Conservation (phyloP, 35 echinoderm and acorn worm genomes). For the Heliocidaris erythrogramma region DNA sequence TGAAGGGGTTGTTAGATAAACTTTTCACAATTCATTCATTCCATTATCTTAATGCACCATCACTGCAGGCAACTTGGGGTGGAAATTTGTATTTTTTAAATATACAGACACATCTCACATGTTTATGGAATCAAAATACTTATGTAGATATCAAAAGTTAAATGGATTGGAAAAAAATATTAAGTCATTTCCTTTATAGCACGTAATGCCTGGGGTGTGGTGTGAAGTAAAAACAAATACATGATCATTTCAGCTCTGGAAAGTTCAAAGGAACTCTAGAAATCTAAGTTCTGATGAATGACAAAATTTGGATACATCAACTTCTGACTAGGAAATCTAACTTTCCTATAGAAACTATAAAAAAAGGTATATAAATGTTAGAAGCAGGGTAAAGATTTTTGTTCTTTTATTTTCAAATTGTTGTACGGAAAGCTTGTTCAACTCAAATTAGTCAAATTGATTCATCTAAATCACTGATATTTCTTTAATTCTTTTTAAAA, state of each 20-base stretch:
- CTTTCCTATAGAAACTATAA: no score
- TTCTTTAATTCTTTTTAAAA: not conserved
- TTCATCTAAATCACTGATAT: slow-evolving; percentile 5
- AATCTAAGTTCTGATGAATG: not conserved
- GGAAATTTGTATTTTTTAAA: not conserved
- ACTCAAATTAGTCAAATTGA: not conserved
- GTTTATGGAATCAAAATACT: not conserved
- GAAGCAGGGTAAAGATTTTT: not conserved
- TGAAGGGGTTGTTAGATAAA: not conserved
- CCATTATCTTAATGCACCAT: not conserved
- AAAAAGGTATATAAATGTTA: not conserved
- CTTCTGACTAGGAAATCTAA: not conserved
- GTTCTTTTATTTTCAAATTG: not conserved
- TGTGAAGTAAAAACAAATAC: not conserved
- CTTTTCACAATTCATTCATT: not conserved
- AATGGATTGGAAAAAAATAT: not conserved
- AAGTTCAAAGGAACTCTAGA: not conserved
- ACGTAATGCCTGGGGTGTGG: not conserved
- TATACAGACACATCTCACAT: no score
- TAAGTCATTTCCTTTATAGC: not conserved
- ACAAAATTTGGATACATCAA: not conserved
- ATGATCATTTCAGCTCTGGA: not conserved
- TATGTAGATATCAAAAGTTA: not conserved
- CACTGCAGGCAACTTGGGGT: not conserved
- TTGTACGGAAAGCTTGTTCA: not conserved